Evolutionary conservation across 2,797 vertebrate species (phyloP).

Genomic region (Brotula barbata): DNA sequence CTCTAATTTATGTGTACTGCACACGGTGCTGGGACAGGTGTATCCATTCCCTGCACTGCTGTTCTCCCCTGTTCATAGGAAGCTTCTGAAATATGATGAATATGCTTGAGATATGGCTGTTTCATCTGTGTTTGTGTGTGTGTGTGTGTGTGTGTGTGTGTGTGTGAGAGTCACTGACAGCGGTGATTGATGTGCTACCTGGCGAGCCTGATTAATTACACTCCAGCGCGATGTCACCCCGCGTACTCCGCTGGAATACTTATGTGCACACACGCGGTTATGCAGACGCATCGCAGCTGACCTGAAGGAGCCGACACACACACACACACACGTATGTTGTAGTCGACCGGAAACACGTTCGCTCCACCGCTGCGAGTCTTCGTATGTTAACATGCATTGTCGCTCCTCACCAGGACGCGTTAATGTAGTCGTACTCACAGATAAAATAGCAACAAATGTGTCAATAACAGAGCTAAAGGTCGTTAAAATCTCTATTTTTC

Average conservation of each 20-base stretch:
- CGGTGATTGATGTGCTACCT: constrained; percentile 68
- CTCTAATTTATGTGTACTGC: background rate
- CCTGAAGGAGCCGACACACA: constrained; percentile 2
- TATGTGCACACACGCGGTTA: constrained; percentile 19
- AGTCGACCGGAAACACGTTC: constrained; percentile 11
- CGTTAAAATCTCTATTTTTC: no score
- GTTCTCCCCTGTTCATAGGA: constrained; percentile 45
- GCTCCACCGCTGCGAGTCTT: constrained; percentile 9
- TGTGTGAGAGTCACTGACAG: constrained; percentile 32
- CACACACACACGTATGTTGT: background rate
- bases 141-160: constrained; percentile 18
- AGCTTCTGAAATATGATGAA: constrained; percentile 43
- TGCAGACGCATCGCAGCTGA: constrained; percentile 20
- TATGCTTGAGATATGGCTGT: constrained; percentile 27
- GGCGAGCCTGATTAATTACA: constrained; percentile 70
- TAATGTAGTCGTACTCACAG: no score
- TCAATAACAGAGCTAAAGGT: background rate
- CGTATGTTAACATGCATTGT: constrained; percentile 10
- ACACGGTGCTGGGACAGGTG: constrained; percentile 35
- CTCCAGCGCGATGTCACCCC: constrained; percentile 45
- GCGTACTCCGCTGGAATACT: constrained; percentile 47
- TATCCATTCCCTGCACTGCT: constrained; percentile 44
- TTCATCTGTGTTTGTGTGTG: background rate
- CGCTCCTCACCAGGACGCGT: no score
- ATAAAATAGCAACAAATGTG: background rate